Percentiles rank a stretch among this genome's conserved stretches.
These are phyloP conservation scores for Heliconius eleuchia DNA, from an alignment of 1,140 invertebrate species.

Conservation along the genomic window DNA sequence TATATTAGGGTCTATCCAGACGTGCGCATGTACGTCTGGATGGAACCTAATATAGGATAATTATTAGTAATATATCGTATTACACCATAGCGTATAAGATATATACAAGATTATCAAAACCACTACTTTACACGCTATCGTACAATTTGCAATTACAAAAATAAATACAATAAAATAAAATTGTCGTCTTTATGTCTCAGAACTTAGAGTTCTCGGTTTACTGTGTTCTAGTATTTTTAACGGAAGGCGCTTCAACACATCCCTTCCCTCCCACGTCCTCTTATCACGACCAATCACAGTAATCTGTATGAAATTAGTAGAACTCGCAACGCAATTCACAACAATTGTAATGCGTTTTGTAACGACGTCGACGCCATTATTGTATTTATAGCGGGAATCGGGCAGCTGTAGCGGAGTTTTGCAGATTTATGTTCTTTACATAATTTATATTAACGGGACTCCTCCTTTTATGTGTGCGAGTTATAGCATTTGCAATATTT, in stretches of 20 bases:
- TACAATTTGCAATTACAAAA: not conserved
- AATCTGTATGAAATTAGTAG: constrained; percentile 58
- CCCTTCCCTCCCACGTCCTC: constrained; percentile 33
- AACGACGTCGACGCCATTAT: constrained; percentile 30
- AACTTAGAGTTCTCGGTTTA: not conserved
- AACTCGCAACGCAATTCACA: constrained; percentile 48
- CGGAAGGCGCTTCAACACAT: constrained; percentile 46
- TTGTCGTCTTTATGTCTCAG: not conserved
- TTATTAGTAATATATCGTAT: not conserved
- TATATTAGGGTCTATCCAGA: not conserved
- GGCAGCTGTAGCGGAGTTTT: constrained; percentile 11
- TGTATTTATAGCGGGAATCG: constrained; percentile 26
- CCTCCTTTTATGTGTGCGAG: not conserved
- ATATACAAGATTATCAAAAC: not conserved
- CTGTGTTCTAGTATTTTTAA: not conserved
- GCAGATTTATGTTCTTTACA: not conserved
- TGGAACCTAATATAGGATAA: not conserved
- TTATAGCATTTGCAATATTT: not conserved
- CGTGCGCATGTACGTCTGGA: not conserved
- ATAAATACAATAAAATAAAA: not conserved
- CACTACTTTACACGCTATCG: constrained; percentile 45
- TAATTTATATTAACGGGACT: not conserved
- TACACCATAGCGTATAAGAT: not conserved
- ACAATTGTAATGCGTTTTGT: constrained; percentile 24
- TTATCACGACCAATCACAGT: constrained; percentile 56